A percentile compares a stretch with the other conserved stretches of the same genome.
phyloP scores from a whole-genome alignment of 2,888 invertebrate genomes.

The Rhyacophila evoluta region DNA sequence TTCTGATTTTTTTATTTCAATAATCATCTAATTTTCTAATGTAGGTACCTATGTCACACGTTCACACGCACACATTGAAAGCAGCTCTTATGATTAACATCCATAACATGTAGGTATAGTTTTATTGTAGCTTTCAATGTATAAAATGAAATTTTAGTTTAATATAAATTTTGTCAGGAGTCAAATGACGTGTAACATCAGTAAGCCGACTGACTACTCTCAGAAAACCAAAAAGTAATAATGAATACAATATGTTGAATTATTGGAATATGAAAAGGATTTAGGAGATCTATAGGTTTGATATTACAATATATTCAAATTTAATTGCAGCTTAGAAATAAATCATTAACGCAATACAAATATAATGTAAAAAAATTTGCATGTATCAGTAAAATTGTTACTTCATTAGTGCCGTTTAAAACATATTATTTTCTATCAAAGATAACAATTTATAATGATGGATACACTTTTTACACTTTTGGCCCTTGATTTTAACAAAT shows the following conservation, averaged over 20 bases:
- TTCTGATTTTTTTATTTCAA: not conserved
- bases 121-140: not conserved
- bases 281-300: too few relatives aligned
- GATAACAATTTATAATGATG: too few relatives aligned
- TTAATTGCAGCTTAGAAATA: too few relatives aligned
- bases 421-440: not conserved
- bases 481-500: too few relatives aligned
- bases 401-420: conserved; percentile 18
- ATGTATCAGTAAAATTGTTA: not conserved
- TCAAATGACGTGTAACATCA: too few relatives aligned
- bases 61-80: conserved; percentile 37
- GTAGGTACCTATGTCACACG: conserved; percentile 5
- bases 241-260: too few relatives aligned
- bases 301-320: too few relatives aligned
- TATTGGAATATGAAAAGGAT: too few relatives aligned
- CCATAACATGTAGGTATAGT: conserved; percentile 11
- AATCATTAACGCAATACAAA: too few relatives aligned
- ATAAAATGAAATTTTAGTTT: not conserved
- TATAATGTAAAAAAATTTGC: not conserved
- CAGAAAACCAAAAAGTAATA: too few relatives aligned
- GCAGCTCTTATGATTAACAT: conserved; percentile 19
- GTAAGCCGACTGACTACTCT: too few relatives aligned
- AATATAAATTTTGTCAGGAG: not conserved
- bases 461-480: too few relatives aligned
- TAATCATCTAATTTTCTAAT: conserved; percentile 1